Evolutionary conservation across 2,113 vertebrate species (phyloP).

Genomic region (Talpa occidentalis): DNA sequence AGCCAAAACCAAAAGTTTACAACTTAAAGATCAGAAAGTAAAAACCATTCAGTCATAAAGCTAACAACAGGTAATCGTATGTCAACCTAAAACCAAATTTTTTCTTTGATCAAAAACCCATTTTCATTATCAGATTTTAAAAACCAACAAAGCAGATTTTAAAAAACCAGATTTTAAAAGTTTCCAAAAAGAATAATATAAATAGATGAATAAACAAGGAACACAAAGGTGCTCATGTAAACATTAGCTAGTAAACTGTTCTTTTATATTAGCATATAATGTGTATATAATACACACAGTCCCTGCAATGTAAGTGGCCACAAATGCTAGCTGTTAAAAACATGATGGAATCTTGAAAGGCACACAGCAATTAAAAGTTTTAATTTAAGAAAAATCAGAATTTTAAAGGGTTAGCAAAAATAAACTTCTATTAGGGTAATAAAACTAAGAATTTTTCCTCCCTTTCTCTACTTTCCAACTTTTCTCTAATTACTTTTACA

Average conservation of each 20-base stretch:
- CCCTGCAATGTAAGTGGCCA: not conserved
- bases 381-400: conserved; percentile 15
- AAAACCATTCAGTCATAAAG: conserved; percentile 21
- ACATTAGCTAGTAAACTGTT: not conserved
- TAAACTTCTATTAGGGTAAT: not conserved
- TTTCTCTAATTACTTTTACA: conserved; percentile 44
- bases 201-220: conserved; percentile 29
- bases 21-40: conserved; percentile 51
- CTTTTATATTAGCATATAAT: not conserved
- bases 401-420: conserved; percentile 44
- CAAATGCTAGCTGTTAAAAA: conserved; percentile 5
- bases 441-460: conserved; percentile 39
- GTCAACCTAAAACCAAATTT: conserved; percentile 39
- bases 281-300: not conserved
- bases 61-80: not conserved
- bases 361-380: conserved; percentile 10
- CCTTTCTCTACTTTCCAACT: conserved; percentile 20
- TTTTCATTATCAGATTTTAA: conserved; percentile 39
- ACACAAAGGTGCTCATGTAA: not conserved
- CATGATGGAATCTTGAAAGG: conserved; percentile 22
- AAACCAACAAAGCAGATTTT: not conserved
- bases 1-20: conserved; percentile 32
- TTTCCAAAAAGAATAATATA: conserved; percentile 4
- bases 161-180: not conserved
- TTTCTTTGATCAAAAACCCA: conserved; percentile 21